Evolutionary conservation across 2,113 vertebrate species (phyloP), one percentile per base, ranked within the genome.

Genomic region (Coracopsis vasa): DNA sequence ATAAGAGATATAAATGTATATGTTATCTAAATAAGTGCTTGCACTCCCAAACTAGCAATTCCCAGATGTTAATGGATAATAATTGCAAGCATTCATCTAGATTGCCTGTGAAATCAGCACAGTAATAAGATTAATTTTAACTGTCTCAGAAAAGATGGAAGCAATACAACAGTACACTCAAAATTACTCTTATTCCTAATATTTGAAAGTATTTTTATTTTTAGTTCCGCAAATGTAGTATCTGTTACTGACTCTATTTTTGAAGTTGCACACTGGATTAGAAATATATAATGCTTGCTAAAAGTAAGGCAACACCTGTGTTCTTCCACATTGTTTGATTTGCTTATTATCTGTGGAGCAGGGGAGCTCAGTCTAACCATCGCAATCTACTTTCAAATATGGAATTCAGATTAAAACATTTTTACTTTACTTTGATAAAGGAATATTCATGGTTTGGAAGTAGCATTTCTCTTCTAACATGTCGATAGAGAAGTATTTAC

Each of bases 61-160:
- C 66, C 17, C 39, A 71, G 47, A 71, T 72, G 47, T 20, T 83
- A 54, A 15, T 62, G 31, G 89, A 62, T 72, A 58, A 50, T 85
- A 94, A 86, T 54, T 73, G 48, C 42, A 88, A 86, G 89, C 23
- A 86, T 92, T 81, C 70, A 94, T 95, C 51, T 84, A 66, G 53
- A 83, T 72, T 65, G 16, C 19, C 14, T 72, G 44, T 77, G 50
- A 85, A 94, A 84, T 88, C 61, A 39, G 17, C 19, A 66, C 17
- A 82, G 15, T 77, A 93, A 70, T 54, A 84, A 89, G 53, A 89
- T 91, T 93, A 88, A 72, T 94, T 97, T 81, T 90, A 92, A 51
- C 27, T 41, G 28, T 80, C 61, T 85, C 27, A 47, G 56, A 92
- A 80, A 91, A 45, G 39, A 78, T 66, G 13, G 66, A 73, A 14